phyloP scores from a whole-genome alignment of 2,113 vertebrate species.

The Rhegmatorhina hoffmannsi region DNA sequence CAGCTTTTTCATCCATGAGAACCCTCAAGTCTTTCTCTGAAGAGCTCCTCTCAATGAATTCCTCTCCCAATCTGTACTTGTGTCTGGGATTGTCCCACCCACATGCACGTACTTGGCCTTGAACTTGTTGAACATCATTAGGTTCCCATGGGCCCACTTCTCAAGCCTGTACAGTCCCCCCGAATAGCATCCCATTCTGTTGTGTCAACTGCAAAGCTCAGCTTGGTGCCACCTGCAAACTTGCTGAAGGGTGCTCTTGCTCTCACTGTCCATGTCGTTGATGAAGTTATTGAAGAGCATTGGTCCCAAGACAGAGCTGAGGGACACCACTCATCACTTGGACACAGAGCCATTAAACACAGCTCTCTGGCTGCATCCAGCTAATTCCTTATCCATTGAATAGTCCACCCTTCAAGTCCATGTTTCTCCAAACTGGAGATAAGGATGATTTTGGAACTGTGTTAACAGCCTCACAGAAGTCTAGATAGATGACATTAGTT shows the following conservation, averaged over 20 bases:
- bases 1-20: background rate
- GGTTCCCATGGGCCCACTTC: background rate
- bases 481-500: background rate
- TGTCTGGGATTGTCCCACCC: background rate
- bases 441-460: background rate
- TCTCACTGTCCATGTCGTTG: background rate
- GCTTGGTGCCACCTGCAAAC: background rate
- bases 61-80: background rate
- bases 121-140: background rate
- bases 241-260: background rate
- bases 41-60: background rate
- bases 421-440: background rate
- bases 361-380: background rate
- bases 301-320: background rate
- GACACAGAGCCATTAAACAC: background rate
- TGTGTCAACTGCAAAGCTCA: background rate
- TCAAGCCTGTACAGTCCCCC: background rate
- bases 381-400: background rate
- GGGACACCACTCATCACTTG: too few species aligned
- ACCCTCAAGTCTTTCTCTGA: background rate
- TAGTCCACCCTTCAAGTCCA: background rate
- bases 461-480: background rate
- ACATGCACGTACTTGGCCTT: background rate
- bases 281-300: background rate
- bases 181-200: background rate